phyloP scores from a whole-genome alignment of 2,888 invertebrate genomes.

The Xylota segnis region DNA sequence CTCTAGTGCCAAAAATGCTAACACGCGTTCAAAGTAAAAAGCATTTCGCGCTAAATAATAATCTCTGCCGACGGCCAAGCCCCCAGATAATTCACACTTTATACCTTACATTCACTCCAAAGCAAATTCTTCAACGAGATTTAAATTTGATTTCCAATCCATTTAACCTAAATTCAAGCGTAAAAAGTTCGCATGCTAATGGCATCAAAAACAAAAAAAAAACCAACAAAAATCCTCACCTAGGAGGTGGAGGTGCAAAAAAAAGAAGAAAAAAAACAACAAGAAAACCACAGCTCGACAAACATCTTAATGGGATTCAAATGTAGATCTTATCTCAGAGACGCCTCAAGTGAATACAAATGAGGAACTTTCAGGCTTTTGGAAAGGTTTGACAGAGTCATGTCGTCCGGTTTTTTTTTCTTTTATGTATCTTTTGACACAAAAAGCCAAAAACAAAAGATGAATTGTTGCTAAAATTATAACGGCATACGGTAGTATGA shows the following conservation, averaged over 20 bases:
- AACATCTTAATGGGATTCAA: slow-evolving; percentile 58
- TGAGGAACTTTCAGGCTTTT: slow-evolving; percentile 43
- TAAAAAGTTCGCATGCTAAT: slow-evolving; percentile 67
- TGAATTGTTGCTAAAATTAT: slow-evolving; percentile 21
- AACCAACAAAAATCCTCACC: slow-evolving; percentile 27
- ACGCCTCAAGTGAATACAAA: slow-evolving; percentile 61
- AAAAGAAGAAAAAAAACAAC: slow-evolving; percentile 8
- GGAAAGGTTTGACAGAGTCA: slow-evolving; percentile 24
- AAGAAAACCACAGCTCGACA: slow-evolving; percentile 1
- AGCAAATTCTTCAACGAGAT: slow-evolving; percentile 42
- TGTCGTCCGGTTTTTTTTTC: slow-evolving; percentile 22
- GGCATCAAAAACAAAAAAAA: slow-evolving; percentile 22
- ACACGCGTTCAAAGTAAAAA: slow-evolving; percentile 35
- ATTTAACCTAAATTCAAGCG: slow-evolving; percentile 67
- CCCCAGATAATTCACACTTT: slow-evolving; percentile 58
- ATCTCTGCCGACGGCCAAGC: slow-evolving; percentile 50
- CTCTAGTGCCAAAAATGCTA: slow-evolving; percentile 49
- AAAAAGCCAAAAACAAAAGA: slow-evolving; percentile 28
- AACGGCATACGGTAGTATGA: background rate
- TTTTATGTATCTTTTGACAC: slow-evolving; percentile 27
- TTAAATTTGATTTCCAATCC: slow-evolving; percentile 57
- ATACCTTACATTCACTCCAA: slow-evolving; percentile 41
- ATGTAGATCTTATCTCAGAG: slow-evolving; percentile 59
- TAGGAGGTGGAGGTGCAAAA: slow-evolving; percentile 39
- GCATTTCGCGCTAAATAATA: slow-evolving; percentile 20